phyloP scores from a whole-genome alignment of 2,797 vertebrate genomes.

The Amblyraja radiata region DNA sequence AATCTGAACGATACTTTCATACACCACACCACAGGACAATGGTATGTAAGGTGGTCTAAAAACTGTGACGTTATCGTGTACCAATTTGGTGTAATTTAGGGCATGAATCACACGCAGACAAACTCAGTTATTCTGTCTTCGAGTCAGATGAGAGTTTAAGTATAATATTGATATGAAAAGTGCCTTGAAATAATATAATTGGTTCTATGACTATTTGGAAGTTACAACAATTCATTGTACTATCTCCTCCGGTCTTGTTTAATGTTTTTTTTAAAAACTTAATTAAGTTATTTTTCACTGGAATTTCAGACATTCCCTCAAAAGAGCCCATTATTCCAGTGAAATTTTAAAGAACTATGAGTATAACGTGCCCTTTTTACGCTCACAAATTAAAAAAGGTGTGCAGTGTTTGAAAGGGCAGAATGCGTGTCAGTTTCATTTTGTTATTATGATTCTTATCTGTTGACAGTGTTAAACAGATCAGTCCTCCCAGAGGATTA shows the following conservation, averaged over 20 bases:
- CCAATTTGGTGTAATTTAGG: no score
- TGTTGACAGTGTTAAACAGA: background rate
- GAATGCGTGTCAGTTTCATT: background rate
- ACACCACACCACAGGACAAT: no score
- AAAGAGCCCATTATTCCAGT: background rate
- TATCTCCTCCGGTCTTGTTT: background rate
- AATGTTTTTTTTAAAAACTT: background rate
- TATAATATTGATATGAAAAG: no score
- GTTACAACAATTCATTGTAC: background rate
- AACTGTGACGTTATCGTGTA: no score
- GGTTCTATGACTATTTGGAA: background rate
- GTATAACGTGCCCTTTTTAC: background rate
- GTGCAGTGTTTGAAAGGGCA: background rate
- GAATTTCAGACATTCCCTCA: background rate
- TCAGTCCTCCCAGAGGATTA: background rate
- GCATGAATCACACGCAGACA: no score
- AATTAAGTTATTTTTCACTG: background rate
- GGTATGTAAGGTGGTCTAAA: no score
- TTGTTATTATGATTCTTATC: background rate
- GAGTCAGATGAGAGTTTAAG: no score
- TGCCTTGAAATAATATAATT: background rate
- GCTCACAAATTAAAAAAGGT: background rate
- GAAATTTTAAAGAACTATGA: background rate
- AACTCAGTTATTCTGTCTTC: no score
- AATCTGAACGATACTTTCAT: no score